Base-by-base conservation (phyloP, 2,113 vertebrate species). In the Sarotherodon lohbergeri region DNA sequence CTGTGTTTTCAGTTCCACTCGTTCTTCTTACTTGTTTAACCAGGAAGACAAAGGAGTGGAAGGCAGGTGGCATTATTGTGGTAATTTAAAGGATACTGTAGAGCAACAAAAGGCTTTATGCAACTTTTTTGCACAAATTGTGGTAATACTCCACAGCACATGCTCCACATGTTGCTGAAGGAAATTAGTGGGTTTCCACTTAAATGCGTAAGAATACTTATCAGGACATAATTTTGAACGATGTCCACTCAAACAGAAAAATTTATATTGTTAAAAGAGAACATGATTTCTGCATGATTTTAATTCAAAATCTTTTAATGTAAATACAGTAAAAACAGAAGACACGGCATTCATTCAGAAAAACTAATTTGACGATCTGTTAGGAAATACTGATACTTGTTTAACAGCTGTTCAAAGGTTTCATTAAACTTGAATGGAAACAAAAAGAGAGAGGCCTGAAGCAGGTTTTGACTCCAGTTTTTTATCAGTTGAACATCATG, bases 401-500 rank as follows among this genome's bases (percentile, higher is more conserved):
- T 12, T 22, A 29, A 12, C 17, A 24, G 22, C 6, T 12, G 78
- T 83, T 39, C 6, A 41, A 14, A 82, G n/a, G 63, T 48, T 43
- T 32, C 13, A 27, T 52, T 16, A 81, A 52, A 84, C n/a, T 59
- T 11, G n/a, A 73, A 41, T 43, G 14, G 27, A 84, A 76, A 86
- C 76, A 61, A n/a, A 83, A 19, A 66, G 6, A 24, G 56, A 2
- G 54, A 52, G 61, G 19, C 66, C n/a, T 8, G 3, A 16, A 76
- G 63, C 46, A 8, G 56, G 5, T 50, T 81, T 82, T 81, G 63
- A 79, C 39, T 83, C 16, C 34, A 27, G 57, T 14, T 81, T 13
- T 85, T 52, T 59, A 83, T 89, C 86, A 87, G 73, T 90, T 91
- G 86, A 86, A 61, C 85, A 63, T 90, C 88, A 86, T 88, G 81